Percentiles rank a stretch among this genome's conserved stretches.
Evolutionary conservation across 1,140 invertebrate species (phyloP).

Genomic region (Forficula auricularia): DNA sequence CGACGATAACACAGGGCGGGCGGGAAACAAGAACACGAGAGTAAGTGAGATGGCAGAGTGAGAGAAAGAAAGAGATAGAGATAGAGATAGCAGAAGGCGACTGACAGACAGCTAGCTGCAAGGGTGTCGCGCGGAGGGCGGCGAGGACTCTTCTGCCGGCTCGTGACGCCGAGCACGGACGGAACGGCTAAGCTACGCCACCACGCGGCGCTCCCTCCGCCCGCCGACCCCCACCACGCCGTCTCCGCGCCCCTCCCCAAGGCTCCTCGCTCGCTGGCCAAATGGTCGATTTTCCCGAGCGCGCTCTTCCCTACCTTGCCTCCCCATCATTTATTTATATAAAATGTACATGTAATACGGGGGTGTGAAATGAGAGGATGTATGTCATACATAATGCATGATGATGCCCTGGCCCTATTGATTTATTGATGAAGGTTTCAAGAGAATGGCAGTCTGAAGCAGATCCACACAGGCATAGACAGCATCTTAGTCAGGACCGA

Average conservation of each 20-base stretch:
- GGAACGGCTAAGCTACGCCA: neutral
- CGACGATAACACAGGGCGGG: neutral
- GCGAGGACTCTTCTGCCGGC: conserved; percentile 1
- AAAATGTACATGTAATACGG: conserved; percentile 16
- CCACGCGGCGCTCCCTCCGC: conserved; percentile 14
- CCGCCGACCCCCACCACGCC: conserved; percentile 17
- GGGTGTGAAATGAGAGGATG: conserved; percentile 15
- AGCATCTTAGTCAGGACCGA: too few relatives aligned
- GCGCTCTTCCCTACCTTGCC: conserved; percentile 3
- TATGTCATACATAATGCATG: conserved; percentile 14
- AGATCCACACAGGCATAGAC: neutral
- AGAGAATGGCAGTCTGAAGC: neutral
- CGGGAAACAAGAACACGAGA: conserved; percentile 5
- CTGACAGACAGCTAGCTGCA: conserved; percentile 4
- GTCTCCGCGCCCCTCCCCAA: conserved; percentile 17
- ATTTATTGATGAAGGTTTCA: conserved; percentile 14
- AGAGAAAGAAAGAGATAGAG: too few relatives aligned
- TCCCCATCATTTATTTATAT: conserved; percentile 15
- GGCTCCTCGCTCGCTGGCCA: conserved; percentile 3
- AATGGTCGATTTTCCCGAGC: conserved; percentile 14
- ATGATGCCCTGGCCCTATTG: conserved; percentile 13
- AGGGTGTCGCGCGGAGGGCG: conserved; percentile 15
- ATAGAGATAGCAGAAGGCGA: too few relatives aligned
- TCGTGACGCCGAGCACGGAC: neutral
- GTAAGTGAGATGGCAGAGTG: neutral